Evolutionary conservation across 1,140 invertebrate species (phyloP).

Genomic region (Palaemon carinicauda): DNA sequence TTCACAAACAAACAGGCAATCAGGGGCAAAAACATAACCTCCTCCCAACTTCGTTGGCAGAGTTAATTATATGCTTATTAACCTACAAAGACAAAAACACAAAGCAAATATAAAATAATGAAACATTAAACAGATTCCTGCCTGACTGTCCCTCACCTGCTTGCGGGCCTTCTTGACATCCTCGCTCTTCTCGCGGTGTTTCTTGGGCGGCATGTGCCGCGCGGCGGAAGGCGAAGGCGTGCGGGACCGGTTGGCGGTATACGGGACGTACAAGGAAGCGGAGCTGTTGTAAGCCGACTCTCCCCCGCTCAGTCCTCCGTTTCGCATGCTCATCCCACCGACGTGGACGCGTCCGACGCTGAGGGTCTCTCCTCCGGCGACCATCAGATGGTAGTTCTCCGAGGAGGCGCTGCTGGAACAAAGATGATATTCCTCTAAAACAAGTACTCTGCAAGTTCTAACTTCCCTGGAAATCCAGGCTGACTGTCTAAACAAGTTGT

Average conservation of each 20-base stretch:
- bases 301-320: slow-evolving; percentile 15
- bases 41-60: too few species aligned
- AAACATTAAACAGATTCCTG: too few species aligned
- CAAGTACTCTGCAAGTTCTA: too few species aligned
- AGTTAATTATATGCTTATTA: too few species aligned
- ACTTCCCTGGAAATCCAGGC: too few species aligned
- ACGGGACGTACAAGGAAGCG: neutral
- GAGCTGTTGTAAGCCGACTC: slow-evolving; percentile 15
- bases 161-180: slow-evolving; percentile 63
- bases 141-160: slow-evolving; percentile 58
- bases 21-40: too few species aligned
- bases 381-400: neutral
- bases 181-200: slow-evolving; percentile 50
- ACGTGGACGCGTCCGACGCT: neutral
- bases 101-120: too few species aligned
- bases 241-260: neutral
- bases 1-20: too few species aligned
- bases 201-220: neutral
- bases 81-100: too few species aligned
- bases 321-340: neutral
- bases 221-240: neutral
- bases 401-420: neutral
- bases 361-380: neutral
- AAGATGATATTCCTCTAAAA: neutral
- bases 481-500: neutral